Conservation (phyloP, 1,140 invertebrate species). For the Zaprionus davidi region DNA sequence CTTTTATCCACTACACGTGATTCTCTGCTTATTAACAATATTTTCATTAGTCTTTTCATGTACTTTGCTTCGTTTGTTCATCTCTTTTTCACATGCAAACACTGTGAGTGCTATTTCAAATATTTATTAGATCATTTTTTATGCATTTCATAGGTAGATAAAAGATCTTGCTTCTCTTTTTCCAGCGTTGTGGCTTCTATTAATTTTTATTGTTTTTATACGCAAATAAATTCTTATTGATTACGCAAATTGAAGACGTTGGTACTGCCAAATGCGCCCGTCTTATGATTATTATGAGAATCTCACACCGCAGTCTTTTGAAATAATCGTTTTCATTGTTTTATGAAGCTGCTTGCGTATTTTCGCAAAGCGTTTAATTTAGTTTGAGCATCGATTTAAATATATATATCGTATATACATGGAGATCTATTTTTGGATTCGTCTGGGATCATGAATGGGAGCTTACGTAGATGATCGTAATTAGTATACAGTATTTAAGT, state of each 20-base stretch:
- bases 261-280: not conserved
- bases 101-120: slow-evolving; percentile 22
- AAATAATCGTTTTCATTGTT: slow-evolving; percentile 33
- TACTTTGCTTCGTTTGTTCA: not conserved
- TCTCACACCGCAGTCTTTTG: slow-evolving; percentile 21
- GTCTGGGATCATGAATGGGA: slow-evolving; percentile 35
- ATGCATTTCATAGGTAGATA: slow-evolving; percentile 22
- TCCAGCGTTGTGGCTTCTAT: slow-evolving; percentile 11
- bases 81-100: not conserved
- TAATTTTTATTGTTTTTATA: slow-evolving; percentile 46
- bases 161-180: slow-evolving; percentile 10
- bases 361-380: slow-evolving; percentile 33
- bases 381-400: slow-evolving; percentile 32
- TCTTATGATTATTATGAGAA: slow-evolving; percentile 35
- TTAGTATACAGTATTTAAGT: slow-evolving; percentile 34
- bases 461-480: slow-evolving; percentile 11
- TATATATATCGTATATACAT: slow-evolving; percentile 13
- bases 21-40: too few species aligned
- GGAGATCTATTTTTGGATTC: slow-evolving; percentile 15
- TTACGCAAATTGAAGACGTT: slow-evolving; percentile 37
- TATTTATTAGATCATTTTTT: slow-evolving; percentile 39
- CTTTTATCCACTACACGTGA: too few species aligned
- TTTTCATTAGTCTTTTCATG: not conserved
- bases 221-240: slow-evolving; percentile 43
- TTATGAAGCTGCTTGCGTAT: slow-evolving; percentile 31